A percentile compares a stretch with the other conserved stretches of the same genome.
Evolutionary conservation across 1,140 invertebrate genomes (phyloP).

Genomic region (Portunus trituberculatus): DNA sequence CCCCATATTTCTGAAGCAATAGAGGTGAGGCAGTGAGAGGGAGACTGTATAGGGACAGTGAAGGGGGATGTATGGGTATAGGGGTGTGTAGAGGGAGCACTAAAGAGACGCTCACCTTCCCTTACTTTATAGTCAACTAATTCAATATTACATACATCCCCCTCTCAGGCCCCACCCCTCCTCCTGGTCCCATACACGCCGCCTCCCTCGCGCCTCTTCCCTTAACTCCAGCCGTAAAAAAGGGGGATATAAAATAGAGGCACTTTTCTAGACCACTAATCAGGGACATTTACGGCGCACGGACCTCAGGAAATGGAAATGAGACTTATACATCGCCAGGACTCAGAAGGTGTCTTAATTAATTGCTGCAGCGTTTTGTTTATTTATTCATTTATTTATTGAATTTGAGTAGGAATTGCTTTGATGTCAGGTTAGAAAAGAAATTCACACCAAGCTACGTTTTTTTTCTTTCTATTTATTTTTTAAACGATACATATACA

Average conservation of each 20-base stretch:
- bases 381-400: too few species aligned
- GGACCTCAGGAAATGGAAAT: too few species aligned
- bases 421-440: too few species aligned
- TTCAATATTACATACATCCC: background rate
- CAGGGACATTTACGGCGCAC: background rate
- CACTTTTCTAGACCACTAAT: background rate
- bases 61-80: background rate
- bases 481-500: too few species aligned
- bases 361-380: too few species aligned
- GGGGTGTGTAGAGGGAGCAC: background rate
- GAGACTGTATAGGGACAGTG: too few species aligned
- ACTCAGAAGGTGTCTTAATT: too few species aligned
- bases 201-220: background rate
- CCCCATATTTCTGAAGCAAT: background rate
- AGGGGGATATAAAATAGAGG: background rate
- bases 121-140: background rate
- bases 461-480: too few species aligned
- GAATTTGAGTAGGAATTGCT: too few species aligned
- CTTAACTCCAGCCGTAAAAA: background rate
- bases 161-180: background rate
- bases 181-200: background rate
- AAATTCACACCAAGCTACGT: too few species aligned
- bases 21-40: background rate
- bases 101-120: background rate
- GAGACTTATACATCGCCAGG: too few species aligned